Base-by-base conservation (phyloP, 2,888 invertebrate species). In the Epirrhoe alternata region DNA sequence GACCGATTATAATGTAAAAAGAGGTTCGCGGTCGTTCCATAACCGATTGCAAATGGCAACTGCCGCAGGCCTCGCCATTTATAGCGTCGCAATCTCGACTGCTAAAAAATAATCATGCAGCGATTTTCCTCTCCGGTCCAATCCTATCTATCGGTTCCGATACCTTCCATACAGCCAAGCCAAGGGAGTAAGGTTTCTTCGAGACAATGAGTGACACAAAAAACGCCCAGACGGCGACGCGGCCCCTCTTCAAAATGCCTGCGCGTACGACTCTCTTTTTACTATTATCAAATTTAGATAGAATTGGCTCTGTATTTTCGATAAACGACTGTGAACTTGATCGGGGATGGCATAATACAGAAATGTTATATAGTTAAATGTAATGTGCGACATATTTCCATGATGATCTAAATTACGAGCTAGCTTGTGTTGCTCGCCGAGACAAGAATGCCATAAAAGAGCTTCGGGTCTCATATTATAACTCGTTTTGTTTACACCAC, bases 1-100 rank as follows among this genome's bases (percentile, higher is more conserved):
- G 86, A 86, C 88, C 88, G 92, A 91, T 92, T 92, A 91, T 91
- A 92, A 88, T 89, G 85, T 88, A 92, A 92, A 93, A 93, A 92
- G 88, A 89, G 87, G 86, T 89, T 86, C 86, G 88, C 86, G 86
- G 84, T 84, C 91, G 90, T 90, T 89, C 92, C 92, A 92, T 92
- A 92, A 92, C 89, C 86, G 92, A 90, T 92, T 91, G 92, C 91
- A 93, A 93, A 93, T 92, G 90, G 90, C 89, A 86, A 89, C 84
- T 83, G 92, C 92, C 92, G 88, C 87, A 82, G 90, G 90, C 86
- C 77, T 50, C 81, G 86, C 91, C 92, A 86, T 91, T 92, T 93
- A 90, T 88, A 90, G 92, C 86, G 84, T 87, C 77, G 87, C 91
- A 92, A 92, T 92, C 91, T 89, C 86, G 80, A 78, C 86, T 77